phyloP scores from a whole-genome alignment of 92 coral and sea anemone genomes.

The Phymanthus crucifer region DNA sequence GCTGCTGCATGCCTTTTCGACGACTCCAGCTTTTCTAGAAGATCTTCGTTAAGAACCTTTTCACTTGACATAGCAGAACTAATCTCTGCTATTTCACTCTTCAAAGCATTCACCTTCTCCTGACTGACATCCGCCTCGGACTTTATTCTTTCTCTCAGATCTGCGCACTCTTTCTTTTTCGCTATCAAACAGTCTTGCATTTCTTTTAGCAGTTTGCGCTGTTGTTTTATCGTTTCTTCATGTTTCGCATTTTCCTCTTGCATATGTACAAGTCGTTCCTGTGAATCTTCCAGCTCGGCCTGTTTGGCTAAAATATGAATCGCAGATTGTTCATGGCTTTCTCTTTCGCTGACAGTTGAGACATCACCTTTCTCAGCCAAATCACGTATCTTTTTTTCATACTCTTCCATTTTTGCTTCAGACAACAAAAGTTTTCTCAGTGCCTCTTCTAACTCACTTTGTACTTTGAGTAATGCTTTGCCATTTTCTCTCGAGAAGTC shows the following conservation, averaged over 20 bases:
- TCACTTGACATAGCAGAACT: neutral
- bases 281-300: conserved; percentile 31
- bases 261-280: neutral
- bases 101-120: neutral
- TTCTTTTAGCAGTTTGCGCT: conserved; percentile 24
- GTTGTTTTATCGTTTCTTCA: conserved; percentile 2
- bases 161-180: conserved; percentile 13
- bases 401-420: conserved; percentile 3
- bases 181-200: conserved; percentile 1
- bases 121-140: neutral
- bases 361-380: neutral
- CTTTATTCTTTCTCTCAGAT: neutral
- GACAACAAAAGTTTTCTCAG: neutral
- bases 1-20: neutral
- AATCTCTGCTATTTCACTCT: conserved; percentile 10
- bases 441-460: neutral
- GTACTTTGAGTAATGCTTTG: neutral
- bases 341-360: neutral
- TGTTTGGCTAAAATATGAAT: conserved; percentile 28
- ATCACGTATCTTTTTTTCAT: neutral
- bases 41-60: conserved; percentile 1
- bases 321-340: conserved; percentile 4
- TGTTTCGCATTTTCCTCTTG: conserved; percentile 1
- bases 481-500: neutral
- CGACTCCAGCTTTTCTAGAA: conserved; percentile 7